A percentile compares a stretch with the other conserved stretches of the same genome.
phyloP scores from a whole-genome alignment of 2,797 vertebrate species.

The Lithobates pipiens region DNA sequence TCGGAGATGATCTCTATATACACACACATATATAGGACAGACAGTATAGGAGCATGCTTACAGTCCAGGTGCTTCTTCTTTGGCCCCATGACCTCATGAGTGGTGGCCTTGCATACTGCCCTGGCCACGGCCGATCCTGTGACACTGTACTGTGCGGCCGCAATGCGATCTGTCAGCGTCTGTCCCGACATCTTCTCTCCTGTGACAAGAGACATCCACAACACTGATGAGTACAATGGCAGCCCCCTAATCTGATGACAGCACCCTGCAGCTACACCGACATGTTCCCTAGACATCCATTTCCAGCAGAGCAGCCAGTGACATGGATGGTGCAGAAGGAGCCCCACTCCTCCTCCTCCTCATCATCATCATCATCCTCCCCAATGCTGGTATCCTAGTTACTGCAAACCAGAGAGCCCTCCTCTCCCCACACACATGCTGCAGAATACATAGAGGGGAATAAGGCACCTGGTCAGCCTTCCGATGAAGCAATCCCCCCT shows the following conservation, averaged over 20 bases:
- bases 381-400: slow-evolving; percentile 16
- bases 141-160: slow-evolving; percentile 97
- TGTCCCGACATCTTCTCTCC: slow-evolving; percentile 96
- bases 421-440: background rate
- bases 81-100: slow-evolving; percentile 96
- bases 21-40: too few species aligned
- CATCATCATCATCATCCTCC: too few species aligned
- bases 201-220: slow-evolving; percentile 54
- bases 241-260: background rate
- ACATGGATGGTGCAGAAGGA: background rate
- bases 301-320: background rate
- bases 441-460: background rate
- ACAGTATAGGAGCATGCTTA: slow-evolving; percentile 75
- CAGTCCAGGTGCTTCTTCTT: slow-evolving; percentile 99
- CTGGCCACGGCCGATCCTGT: slow-evolving; percentile 95
- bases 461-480: slow-evolving; percentile 24
- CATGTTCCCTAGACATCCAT: background rate
- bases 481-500: slow-evolving; percentile 4
- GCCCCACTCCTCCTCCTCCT: background rate
- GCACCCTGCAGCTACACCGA: background rate
- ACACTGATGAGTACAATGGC: slow-evolving; percentile 14
- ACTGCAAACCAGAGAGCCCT: slow-evolving; percentile 28
- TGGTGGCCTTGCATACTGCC: slow-evolving; percentile 97
- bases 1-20: too few species aligned
- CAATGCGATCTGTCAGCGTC: slow-evolving; percentile 98